phyloP scores from a whole-genome alignment of 2,113 vertebrate species.

The Caracal caracal region DNA sequence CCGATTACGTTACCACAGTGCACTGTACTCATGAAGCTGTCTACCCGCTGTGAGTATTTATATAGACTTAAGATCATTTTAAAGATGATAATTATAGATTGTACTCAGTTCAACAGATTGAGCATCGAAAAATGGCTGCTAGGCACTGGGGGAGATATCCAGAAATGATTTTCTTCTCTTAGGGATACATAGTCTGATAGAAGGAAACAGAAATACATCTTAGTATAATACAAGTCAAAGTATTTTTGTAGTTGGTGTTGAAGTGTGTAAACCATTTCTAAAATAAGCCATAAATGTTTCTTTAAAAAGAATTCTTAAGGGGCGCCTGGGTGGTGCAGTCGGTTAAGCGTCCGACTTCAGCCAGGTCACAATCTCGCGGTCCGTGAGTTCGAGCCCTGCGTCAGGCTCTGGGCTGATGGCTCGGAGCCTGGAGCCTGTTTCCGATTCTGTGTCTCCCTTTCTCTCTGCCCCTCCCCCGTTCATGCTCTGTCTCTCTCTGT shows the following conservation, averaged over 20 bases:
- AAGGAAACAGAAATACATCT: neutral
- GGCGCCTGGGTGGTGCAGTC: too few relatives aligned
- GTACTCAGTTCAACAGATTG: neutral
- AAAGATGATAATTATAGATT: neutral
- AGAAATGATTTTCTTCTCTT: constrained; percentile 44
- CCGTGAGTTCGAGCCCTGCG: too few relatives aligned
- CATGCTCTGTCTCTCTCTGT: too few relatives aligned
- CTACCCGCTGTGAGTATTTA: constrained; percentile 93
- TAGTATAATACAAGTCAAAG: neutral
- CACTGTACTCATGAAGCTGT: constrained; percentile 99
- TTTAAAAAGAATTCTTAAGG: neutral
- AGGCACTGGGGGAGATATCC: neutral
- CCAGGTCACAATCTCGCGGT: too few relatives aligned
- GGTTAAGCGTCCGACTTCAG: too few relatives aligned
- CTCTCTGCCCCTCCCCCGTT: too few relatives aligned
- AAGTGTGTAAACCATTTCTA: neutral
- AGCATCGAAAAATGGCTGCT: neutral
- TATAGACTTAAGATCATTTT: neutral
- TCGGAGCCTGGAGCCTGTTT: too few relatives aligned
- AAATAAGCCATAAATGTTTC: constrained; percentile 7
- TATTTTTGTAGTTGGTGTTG: neutral
- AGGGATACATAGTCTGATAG: neutral
- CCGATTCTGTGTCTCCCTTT: too few relatives aligned
- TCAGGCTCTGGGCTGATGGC: too few relatives aligned
- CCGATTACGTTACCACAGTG: constrained; percentile 95